phyloP scores from a whole-genome alignment of 2,797 vertebrate genomes.

The Sebastiscus tertius region DNA sequence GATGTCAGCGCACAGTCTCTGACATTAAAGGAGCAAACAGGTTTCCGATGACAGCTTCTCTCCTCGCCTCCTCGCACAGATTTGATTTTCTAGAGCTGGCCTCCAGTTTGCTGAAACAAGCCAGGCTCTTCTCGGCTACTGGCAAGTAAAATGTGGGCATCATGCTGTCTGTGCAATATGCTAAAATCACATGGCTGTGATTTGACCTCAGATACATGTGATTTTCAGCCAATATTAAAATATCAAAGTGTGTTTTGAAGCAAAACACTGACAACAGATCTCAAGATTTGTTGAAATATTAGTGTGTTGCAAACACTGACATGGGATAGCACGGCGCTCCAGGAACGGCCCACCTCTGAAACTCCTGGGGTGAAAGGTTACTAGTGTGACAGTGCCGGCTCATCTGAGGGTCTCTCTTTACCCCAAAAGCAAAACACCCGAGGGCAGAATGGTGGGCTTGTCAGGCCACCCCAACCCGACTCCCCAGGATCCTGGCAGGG shows the following conservation, averaged over 20 bases:
- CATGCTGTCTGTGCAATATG: slow-evolving; percentile 27
- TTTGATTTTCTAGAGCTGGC: slow-evolving; percentile 37
- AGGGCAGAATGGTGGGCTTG: slow-evolving; percentile 69
- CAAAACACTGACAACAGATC: slow-evolving; percentile 43
- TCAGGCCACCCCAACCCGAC: slow-evolving; percentile 73
- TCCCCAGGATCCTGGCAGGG: slow-evolving; percentile 76
- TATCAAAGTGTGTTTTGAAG: slow-evolving; percentile 54
- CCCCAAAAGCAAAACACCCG: slow-evolving; percentile 75
- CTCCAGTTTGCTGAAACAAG: slow-evolving; percentile 23
- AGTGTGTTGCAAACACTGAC: slow-evolving; percentile 36
- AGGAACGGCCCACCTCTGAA: slow-evolving; percentile 65
- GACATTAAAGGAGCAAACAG: slow-evolving; percentile 54
- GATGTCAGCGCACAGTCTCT: slow-evolving; percentile 41
- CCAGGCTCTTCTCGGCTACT: slow-evolving; percentile 25
- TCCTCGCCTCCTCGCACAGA: slow-evolving; percentile 50
- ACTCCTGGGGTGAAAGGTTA: slow-evolving; percentile 79
- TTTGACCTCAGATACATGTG: slow-evolving; percentile 39
- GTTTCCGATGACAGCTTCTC: slow-evolving; percentile 66
- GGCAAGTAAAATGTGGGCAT: slow-evolving; percentile 31
- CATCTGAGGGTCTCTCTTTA: slow-evolving; percentile 73
- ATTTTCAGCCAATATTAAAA: slow-evolving; percentile 57
- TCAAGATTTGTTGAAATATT: slow-evolving; percentile 54
- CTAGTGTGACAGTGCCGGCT: slow-evolving; percentile 77
- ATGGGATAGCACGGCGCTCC: slow-evolving; percentile 45
- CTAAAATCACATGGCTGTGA: slow-evolving; percentile 28